These are phyloP conservation scores for Agrotis puta DNA, from an alignment of 2,888 invertebrate genomes.

Conservation along the genomic window DNA sequence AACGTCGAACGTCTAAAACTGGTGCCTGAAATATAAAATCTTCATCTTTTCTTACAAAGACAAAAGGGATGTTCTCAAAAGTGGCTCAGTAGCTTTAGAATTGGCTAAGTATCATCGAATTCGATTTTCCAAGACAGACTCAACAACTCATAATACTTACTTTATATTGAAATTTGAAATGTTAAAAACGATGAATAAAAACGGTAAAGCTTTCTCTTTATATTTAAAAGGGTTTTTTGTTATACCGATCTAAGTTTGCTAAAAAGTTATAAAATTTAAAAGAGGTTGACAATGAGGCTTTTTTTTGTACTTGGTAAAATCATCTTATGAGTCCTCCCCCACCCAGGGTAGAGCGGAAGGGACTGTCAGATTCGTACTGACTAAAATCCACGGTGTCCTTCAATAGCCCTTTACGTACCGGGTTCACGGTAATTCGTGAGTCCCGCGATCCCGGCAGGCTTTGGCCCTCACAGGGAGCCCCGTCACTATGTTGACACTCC, in stretches of 20 bases:
- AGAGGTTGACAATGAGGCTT: background rate
- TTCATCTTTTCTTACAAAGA: conserved; percentile 13
- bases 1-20: conserved; percentile 15
- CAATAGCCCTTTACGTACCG: no score
- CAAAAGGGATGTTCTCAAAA: conserved; percentile 8
- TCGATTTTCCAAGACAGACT: background rate
- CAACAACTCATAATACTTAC: conserved; percentile 5
- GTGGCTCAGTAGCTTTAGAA: conserved; percentile 7
- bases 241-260: background rate
- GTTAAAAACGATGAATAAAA: background rate
- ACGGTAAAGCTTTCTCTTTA: background rate
- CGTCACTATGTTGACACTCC: no score
- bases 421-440: no score
- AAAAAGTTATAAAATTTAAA: background rate
- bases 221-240: background rate
- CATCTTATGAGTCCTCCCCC: no score
- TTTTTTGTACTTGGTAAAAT: no score
- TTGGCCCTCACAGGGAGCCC: no score
- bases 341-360: no score
- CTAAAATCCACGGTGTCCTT: no score
- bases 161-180: conserved; percentile 4
- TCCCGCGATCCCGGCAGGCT: no score
- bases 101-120: conserved; percentile 26
- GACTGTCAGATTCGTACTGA: no score
- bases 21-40: background rate